phyloP scores from a whole-genome alignment of 2,113 vertebrate species.

The Caranx ignobilis region DNA sequence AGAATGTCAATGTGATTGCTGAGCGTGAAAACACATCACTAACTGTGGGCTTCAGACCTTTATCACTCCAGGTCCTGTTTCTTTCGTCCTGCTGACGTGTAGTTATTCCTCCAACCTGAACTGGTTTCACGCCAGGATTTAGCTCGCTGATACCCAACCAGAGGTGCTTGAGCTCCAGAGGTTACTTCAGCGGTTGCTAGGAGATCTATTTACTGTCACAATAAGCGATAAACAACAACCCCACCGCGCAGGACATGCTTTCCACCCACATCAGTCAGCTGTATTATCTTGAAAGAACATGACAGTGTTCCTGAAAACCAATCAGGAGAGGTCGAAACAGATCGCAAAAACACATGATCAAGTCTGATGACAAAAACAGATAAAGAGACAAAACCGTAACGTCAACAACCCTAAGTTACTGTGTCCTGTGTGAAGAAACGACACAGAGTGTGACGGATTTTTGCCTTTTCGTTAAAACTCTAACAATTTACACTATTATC shows the following conservation, averaged over 20 bases:
- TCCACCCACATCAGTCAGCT: background rate
- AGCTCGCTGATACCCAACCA: background rate
- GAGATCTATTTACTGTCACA: background rate
- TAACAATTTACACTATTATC: background rate
- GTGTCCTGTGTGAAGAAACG: background rate
- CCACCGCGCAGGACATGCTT: background rate
- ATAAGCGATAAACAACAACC: background rate
- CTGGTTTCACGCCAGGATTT: background rate
- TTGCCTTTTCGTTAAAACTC: background rate
- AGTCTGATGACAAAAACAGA: background rate
- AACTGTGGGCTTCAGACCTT: background rate
- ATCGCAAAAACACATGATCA: background rate
- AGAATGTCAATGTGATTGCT: background rate
- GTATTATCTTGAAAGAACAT: background rate
- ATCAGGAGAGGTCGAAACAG: background rate
- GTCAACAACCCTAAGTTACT: background rate
- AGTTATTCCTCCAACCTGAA: background rate
- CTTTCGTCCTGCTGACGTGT: background rate
- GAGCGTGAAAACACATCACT: constrained; percentile 3
- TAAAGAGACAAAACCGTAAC: background rate
- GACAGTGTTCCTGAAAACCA: background rate
- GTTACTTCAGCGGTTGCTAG: background rate
- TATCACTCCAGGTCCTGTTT: background rate
- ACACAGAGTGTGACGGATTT: background rate
- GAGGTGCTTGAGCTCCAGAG: background rate